These are phyloP conservation scores for Syndactyla subalaris DNA, from an alignment of 2,797 vertebrate species.

Conservation along the genomic window DNA sequence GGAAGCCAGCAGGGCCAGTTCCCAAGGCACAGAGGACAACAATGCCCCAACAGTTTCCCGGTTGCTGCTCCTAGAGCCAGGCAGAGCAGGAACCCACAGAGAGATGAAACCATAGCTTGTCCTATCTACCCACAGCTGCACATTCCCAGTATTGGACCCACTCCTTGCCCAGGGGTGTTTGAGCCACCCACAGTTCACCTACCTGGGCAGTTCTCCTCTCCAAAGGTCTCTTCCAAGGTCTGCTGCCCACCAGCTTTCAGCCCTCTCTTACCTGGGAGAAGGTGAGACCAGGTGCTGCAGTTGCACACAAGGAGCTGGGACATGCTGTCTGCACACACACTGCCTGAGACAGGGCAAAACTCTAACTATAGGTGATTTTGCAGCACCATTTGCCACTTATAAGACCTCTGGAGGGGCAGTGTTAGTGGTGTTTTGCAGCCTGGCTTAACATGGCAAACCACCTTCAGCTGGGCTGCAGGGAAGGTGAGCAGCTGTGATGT, in stretches of 20 bases:
- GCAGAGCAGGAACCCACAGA: background rate
- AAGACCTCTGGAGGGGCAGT: background rate
- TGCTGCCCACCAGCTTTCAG: background rate
- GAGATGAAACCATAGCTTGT: background rate
- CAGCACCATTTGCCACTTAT: background rate
- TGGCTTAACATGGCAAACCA: background rate
- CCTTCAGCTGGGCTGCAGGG: background rate
- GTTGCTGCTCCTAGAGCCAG: background rate
- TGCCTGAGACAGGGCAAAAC: background rate
- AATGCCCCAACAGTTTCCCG: background rate
- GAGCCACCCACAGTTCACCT: background rate
- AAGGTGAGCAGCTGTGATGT: background rate
- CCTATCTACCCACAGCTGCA: background rate
- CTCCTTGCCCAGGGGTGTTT: background rate
- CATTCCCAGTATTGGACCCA: fast-evolving
- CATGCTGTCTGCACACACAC: fast-evolving
- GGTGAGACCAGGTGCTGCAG: background rate
- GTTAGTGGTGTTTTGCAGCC: background rate
- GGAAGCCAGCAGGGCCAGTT: background rate
- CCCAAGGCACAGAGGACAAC: background rate
- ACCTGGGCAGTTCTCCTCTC: background rate
- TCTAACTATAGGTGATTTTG: fast-evolving
- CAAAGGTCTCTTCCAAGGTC: background rate
- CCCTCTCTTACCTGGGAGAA: background rate
- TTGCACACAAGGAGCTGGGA: fast-evolving